A percentile compares a stretch with the other conserved stretches of the same genome.
phyloP scores from a whole-genome alignment of 2,113 vertebrate species.

The Triplophysa siluroides region DNA sequence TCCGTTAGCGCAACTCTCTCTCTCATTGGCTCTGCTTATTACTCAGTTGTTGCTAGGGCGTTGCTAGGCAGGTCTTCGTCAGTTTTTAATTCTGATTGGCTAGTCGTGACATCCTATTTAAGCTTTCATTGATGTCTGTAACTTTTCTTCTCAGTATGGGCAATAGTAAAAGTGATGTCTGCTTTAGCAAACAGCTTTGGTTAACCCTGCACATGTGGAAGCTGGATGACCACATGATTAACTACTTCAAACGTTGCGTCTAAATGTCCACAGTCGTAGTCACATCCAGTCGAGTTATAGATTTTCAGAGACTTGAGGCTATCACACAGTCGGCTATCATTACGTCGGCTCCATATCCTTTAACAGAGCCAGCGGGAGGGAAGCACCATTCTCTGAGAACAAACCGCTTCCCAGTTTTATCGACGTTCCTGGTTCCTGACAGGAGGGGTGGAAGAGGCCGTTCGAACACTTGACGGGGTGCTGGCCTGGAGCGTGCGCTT shows the following conservation, averaged over 20 bases:
- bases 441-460: neutral
- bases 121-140: too few relatives aligned
- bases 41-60: too few relatives aligned
- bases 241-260: neutral
- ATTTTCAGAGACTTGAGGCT: slow-evolving; percentile 11
- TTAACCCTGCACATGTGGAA: neutral
- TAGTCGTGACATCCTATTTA: too few relatives aligned
- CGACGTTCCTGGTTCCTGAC: neutral
- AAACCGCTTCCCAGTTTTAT: slow-evolving; percentile 25
- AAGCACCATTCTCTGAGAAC: slow-evolving; percentile 41
- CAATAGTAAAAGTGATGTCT: neutral
- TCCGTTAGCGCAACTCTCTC: too few relatives aligned
- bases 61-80: too few relatives aligned
- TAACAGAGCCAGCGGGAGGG: slow-evolving; percentile 1
- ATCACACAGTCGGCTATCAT: slow-evolving; percentile 33
- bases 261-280: slow-evolving; percentile 8
- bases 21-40: too few relatives aligned
- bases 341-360: slow-evolving; percentile 32
- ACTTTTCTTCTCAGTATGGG: neutral
- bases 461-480: slow-evolving; percentile 10
- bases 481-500: slow-evolving; percentile 11
- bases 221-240: neutral
- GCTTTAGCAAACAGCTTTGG: neutral
- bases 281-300: slow-evolving; percentile 9
- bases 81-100: too few relatives aligned